Percentiles rank a stretch among this genome's conserved stretches.
Evolutionary conservation across 1,140 invertebrate species (phyloP).

Genomic region (Musca domestica): DNA sequence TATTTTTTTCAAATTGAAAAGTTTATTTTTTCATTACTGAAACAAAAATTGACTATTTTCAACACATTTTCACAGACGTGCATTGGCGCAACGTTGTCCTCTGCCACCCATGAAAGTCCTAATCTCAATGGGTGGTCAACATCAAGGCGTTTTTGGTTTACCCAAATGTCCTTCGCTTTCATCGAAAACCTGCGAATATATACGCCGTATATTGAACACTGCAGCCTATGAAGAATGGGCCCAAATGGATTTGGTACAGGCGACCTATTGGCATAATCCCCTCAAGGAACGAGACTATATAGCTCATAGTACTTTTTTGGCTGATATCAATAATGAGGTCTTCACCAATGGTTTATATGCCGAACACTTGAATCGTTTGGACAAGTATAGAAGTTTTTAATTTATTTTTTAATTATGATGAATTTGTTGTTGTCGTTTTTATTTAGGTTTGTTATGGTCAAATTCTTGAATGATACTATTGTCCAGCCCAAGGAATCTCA

Average conservation of each 20-base stretch:
- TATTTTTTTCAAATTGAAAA: no score
- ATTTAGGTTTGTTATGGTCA: slow-evolving; percentile 81
- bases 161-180: slow-evolving; percentile 71
- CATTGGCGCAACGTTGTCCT: slow-evolving; percentile 89
- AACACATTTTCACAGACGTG: no score
- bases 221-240: slow-evolving; percentile 82
- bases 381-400: slow-evolving; percentile 57
- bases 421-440: no score
- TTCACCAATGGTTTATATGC: slow-evolving; percentile 66
- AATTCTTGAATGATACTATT: slow-evolving; percentile 88
- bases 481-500: slow-evolving; percentile 86
- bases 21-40: no score
- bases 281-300: slow-evolving; percentile 77
- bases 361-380: slow-evolving; percentile 74
- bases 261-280: slow-evolving; percentile 99
- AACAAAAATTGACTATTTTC: slow-evolving; percentile 22
- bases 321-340: slow-evolving; percentile 95
- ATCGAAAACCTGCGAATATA: slow-evolving; percentile 69
- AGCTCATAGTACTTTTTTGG: slow-evolving; percentile 79
- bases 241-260: slow-evolving; percentile 81
- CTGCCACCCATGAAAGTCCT: slow-evolving; percentile 79
- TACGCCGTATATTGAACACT: slow-evolving; percentile 77
- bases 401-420: not conserved
- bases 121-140: slow-evolving; percentile 92
- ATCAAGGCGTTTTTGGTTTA: slow-evolving; percentile 90